Percentiles rank a stretch among this genome's conserved stretches.
phyloP scores from a whole-genome alignment of 2,888 invertebrate species.

The Oxyteleia sp. region DNA sequence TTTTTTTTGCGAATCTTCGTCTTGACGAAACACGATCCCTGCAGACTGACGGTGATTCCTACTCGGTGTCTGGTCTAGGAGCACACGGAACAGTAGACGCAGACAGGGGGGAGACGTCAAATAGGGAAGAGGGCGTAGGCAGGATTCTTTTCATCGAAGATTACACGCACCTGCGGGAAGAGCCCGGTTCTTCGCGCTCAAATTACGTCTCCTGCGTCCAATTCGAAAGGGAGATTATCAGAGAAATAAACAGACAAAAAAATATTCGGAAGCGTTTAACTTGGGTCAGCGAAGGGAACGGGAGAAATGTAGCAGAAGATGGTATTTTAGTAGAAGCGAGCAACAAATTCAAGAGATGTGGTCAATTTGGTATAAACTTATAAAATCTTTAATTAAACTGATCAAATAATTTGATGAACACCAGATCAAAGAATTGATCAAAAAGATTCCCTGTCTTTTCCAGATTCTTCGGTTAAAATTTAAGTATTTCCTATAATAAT shows the following conservation, averaged over 20 bases:
- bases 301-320: too few relatives aligned
- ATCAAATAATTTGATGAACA: too few relatives aligned
- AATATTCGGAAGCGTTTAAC: conserved; percentile 19
- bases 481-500: too few relatives aligned
- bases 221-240: conserved; percentile 20
- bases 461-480: too few relatives aligned
- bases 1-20: conserved; percentile 44
- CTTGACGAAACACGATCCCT: conserved; percentile 64
- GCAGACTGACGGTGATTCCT: conserved; percentile 58
- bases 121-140: conserved; percentile 63
- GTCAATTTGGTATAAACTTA: too few relatives aligned
- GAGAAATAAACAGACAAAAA: conserved; percentile 22
- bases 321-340: too few relatives aligned
- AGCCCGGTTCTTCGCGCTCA: conserved; percentile 49
- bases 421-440: too few relatives aligned
- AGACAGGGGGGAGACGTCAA: conserved; percentile 60
- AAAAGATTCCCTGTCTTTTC: too few relatives aligned
- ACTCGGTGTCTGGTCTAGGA: conserved; percentile 49
- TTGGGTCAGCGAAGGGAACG: too few relatives aligned
- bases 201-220: conserved; percentile 50
- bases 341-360: too few relatives aligned
- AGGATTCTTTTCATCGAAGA: conserved; percentile 69
- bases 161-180: conserved; percentile 70
- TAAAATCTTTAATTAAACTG: too few relatives aligned
- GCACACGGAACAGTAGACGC: conserved; percentile 57